phyloP scores from a whole-genome alignment of 2,797 vertebrate species.

The Enteromius treurensis region DNA sequence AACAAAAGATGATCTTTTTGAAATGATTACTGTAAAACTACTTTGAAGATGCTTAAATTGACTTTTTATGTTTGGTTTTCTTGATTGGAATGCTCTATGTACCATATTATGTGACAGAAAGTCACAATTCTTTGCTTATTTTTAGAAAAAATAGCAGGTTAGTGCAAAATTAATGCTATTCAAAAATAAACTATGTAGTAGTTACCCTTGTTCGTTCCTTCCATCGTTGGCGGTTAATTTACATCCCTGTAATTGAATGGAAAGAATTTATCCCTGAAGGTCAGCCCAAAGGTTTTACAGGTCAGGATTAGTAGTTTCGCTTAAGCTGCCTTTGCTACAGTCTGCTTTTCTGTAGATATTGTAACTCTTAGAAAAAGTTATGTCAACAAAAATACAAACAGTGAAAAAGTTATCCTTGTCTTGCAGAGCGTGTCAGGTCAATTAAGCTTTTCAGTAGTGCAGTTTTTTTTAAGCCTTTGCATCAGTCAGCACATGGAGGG shows the following conservation, averaged over 20 bases:
- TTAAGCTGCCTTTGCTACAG: conserved; percentile 33
- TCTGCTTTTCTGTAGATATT: conserved; percentile 22
- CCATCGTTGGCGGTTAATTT: not conserved
- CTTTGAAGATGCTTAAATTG: not conserved
- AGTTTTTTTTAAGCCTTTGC: conserved; percentile 22
- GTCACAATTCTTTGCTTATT: not conserved
- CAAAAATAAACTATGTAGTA: not conserved
- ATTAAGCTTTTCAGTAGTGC: conserved; percentile 1
- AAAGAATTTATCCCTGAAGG: conserved; percentile 9
- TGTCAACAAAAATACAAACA: not conserved
- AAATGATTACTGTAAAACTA: not conserved
- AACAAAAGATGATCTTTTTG: not conserved
- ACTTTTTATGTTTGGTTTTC: not conserved
- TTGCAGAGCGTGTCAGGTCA: conserved; percentile 4
- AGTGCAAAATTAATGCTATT: not conserved
- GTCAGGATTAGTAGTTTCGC: conserved; percentile 30
- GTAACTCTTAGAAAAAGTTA: not conserved
- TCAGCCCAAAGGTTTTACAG: conserved; percentile 15
- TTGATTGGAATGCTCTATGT: not conserved
- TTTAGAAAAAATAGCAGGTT: not conserved
- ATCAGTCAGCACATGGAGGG: not conserved
- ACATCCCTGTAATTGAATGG: not conserved
- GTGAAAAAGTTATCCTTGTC: not conserved
- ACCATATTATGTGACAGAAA: not conserved
- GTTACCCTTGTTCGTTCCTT: not conserved